Conservation (phyloP, 2,888 invertebrate genomes). For the Chromoteleia sp. region DNA sequence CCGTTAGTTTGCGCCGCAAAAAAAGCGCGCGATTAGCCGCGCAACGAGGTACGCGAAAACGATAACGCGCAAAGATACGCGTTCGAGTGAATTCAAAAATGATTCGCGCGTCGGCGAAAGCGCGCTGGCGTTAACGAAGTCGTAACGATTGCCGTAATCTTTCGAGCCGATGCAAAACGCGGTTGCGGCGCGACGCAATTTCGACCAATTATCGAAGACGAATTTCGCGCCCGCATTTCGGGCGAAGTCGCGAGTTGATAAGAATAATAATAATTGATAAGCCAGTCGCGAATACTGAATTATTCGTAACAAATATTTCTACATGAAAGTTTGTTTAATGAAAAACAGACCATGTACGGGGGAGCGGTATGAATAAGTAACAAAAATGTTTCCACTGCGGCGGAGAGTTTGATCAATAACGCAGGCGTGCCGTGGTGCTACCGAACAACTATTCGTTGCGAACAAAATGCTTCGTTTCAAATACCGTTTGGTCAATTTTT, state of each 20-base stretch:
- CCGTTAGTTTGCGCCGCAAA: too few relatives aligned
- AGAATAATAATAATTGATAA: not conserved
- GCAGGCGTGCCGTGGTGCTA: conserved; percentile 33
- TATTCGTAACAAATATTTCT: conserved; percentile 32
- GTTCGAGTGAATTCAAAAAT: not conserved
- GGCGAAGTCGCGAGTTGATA: too few relatives aligned
- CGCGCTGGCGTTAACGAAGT: conserved; percentile 18
- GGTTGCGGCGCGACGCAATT: conserved; percentile 12
- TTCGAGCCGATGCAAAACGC: conserved; percentile 8
- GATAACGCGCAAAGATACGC: not conserved
- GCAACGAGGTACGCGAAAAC: too few relatives aligned
- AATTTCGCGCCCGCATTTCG: too few relatives aligned
- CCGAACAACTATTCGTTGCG: conserved; percentile 45
- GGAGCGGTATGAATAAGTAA: conserved; percentile 52
- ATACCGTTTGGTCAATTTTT: conserved; percentile 13
- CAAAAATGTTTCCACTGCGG: conserved; percentile 48
- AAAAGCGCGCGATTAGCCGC: too few relatives aligned
- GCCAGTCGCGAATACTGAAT: not conserved
- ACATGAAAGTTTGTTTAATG: conserved; percentile 44
- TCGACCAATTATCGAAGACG: not conserved
- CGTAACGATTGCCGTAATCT: conserved; percentile 20
- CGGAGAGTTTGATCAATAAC: conserved; percentile 63
- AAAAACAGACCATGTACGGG: conserved; percentile 31
- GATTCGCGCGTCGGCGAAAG: conserved; percentile 21
- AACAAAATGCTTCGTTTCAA: conserved; percentile 48